A percentile compares a stretch with the other conserved stretches of the same genome.
Conservation (phyloP, 2,797 vertebrate species). For the Etheostoma perlongum region DNA sequence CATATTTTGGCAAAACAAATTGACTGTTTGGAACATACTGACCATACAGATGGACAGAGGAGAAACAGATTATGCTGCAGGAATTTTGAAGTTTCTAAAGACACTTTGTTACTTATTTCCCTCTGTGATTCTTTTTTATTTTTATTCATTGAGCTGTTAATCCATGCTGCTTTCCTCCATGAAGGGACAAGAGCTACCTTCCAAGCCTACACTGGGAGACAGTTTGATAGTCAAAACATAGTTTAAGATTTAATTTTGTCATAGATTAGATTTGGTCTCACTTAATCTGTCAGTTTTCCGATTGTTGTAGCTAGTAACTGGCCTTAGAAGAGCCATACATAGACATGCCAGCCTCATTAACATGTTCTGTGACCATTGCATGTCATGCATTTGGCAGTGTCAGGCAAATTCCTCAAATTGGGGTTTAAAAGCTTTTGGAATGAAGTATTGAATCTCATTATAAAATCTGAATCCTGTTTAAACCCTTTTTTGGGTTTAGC, state of each 20-base stretch:
- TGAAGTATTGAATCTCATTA: neutral
- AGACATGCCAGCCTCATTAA: neutral
- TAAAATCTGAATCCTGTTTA: neutral
- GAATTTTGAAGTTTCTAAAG: constrained; percentile 24
- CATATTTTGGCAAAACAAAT: constrained; percentile 29
- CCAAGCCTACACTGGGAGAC: neutral
- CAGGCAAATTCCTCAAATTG: neutral
- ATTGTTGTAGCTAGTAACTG: neutral
- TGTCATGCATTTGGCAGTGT: neutral
- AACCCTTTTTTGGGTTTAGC: neutral
- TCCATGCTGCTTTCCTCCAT: constrained; percentile 21
- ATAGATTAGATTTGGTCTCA: neutral
- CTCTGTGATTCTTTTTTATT: neutral
- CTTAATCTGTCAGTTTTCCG: neutral
- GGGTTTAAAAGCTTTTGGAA: neutral
- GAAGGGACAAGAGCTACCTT: constrained; percentile 6
- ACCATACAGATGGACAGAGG: constrained; percentile 44
- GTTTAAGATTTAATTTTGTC: neutral
- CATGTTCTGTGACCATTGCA: neutral
- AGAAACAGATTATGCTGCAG: constrained; percentile 8
- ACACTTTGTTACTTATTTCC: constrained; percentile 4
- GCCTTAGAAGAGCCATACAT: neutral
- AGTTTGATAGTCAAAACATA: neutral
- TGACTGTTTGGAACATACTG: constrained; percentile 36
- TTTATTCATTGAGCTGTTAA: constrained; percentile 31